phyloP scores from a whole-genome alignment of 92 coral and sea anemone genomes.

The Metridium senile region DNA sequence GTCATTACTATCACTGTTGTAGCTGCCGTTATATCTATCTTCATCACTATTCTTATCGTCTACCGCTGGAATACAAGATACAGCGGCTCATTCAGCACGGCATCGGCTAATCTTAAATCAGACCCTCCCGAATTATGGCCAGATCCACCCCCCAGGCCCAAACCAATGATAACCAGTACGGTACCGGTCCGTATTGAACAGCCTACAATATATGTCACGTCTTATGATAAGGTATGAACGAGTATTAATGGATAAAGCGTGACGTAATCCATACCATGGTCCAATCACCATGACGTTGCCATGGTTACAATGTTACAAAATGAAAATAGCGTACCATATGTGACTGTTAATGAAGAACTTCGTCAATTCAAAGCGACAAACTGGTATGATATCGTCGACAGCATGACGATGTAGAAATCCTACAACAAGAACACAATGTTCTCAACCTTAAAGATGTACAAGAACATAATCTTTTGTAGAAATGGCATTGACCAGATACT shows the following conservation, averaged over 20 bases:
- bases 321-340: background rate
- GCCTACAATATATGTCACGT: slow-evolving; percentile 32
- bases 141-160: slow-evolving; percentile 23
- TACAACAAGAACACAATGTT: too few species aligned
- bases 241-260: background rate
- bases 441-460: too few species aligned
- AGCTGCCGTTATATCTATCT: slow-evolving; percentile 61
- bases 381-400: too few species aligned
- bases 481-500: too few species aligned
- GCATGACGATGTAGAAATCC: too few species aligned
- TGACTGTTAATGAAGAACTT: background rate
- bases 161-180: slow-evolving; percentile 1
- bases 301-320: slow-evolving; percentile 16
- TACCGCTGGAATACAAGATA: slow-evolving; percentile 88
- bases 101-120: slow-evolving; percentile 53
- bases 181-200: slow-evolving; percentile 20
- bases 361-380: too few species aligned
- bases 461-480: too few species aligned
- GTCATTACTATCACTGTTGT: slow-evolving; percentile 60
- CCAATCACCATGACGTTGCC: background rate
- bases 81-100: slow-evolving; percentile 83
- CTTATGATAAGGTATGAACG: slow-evolving; percentile 42
- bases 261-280: background rate
- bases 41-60: slow-evolving; percentile 63
- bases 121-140: slow-evolving; percentile 38